Conservation (phyloP, 1,140 invertebrate genomes). For the Drosophila punjabiensis region DNA sequence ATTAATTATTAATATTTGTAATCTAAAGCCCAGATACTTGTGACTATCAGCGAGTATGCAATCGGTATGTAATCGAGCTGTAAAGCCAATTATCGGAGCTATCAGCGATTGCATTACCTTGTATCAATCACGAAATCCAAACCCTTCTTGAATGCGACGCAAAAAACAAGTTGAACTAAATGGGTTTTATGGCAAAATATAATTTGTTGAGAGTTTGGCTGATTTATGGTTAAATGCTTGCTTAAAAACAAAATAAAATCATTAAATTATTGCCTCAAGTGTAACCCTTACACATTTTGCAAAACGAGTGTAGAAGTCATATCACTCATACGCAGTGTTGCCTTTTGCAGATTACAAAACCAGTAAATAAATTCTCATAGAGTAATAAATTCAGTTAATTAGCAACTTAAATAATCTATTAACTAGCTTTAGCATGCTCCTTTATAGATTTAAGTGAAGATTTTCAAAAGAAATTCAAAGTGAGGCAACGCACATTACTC, state of each 20-base stretch:
- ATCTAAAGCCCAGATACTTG: slow-evolving; percentile 14
- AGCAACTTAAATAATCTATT: not conserved
- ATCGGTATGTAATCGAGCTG: slow-evolving; percentile 5
- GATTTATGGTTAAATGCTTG: not conserved
- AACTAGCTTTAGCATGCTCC: no score
- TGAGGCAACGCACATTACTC: not conserved
- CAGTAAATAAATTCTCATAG: not conserved
- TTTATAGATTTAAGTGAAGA: not conserved
- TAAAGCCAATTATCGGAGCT: slow-evolving; percentile 5
- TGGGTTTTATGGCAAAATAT: not conserved
- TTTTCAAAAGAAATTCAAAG: not conserved
- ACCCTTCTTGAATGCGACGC: not conserved
- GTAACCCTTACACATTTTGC: not conserved
- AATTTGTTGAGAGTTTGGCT: not conserved
- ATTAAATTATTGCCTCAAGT: no score
- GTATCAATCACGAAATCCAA: not conserved
- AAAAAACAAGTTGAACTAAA: not conserved
- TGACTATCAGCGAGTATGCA: slow-evolving; percentile 2
- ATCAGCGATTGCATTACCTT: slow-evolving; percentile 14
- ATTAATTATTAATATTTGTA: not conserved
- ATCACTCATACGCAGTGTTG: not conserved
- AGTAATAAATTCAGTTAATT: not conserved
- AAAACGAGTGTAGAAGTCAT: not conserved
- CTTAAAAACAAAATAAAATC: not conserved
- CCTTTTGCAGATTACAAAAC: not conserved